Percentiles rank a stretch among this genome's conserved stretches.
Conservation (phyloP, 2,113 vertebrate species). For the Zootoca vivipara region DNA sequence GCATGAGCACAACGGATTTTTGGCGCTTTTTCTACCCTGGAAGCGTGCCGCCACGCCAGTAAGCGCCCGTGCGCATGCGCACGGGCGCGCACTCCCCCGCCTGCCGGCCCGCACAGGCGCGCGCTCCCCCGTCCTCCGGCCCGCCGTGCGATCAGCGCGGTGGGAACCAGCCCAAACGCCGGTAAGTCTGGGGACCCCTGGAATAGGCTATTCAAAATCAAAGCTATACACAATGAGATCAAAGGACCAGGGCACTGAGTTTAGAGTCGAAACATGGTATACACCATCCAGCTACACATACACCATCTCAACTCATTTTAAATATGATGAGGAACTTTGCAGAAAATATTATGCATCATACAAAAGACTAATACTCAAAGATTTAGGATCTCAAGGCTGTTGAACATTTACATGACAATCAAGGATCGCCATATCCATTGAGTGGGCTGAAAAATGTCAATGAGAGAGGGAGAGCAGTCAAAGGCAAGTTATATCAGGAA, state of each 20-base stretch:
- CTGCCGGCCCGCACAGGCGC: too few relatives aligned
- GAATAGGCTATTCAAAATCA: neutral
- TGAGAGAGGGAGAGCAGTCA: neutral
- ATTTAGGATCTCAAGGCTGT: neutral
- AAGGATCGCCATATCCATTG: neutral
- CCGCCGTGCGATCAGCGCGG: too few relatives aligned
- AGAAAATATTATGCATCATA: neutral
- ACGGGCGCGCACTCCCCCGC: too few relatives aligned
- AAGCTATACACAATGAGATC: neutral
- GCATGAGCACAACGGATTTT: too few relatives aligned
- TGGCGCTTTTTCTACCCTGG: too few relatives aligned
- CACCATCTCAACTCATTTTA: neutral
- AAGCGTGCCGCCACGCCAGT: too few relatives aligned
- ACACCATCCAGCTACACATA: neutral
- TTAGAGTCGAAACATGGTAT: neutral
- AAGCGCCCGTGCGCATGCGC: too few relatives aligned
- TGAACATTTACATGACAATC: neutral
- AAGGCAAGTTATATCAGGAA: neutral
- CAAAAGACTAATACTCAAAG: neutral
- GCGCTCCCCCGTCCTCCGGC: too few relatives aligned
- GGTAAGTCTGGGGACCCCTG: too few relatives aligned
- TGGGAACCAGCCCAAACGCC: too few relatives aligned
- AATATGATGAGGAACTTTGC: neutral
- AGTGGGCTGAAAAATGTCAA: neutral
- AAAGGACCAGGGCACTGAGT: neutral